These are phyloP conservation scores for Buceros bicornis DNA, from an alignment of 2,797 vertebrate genomes.

Conservation along the genomic window DNA sequence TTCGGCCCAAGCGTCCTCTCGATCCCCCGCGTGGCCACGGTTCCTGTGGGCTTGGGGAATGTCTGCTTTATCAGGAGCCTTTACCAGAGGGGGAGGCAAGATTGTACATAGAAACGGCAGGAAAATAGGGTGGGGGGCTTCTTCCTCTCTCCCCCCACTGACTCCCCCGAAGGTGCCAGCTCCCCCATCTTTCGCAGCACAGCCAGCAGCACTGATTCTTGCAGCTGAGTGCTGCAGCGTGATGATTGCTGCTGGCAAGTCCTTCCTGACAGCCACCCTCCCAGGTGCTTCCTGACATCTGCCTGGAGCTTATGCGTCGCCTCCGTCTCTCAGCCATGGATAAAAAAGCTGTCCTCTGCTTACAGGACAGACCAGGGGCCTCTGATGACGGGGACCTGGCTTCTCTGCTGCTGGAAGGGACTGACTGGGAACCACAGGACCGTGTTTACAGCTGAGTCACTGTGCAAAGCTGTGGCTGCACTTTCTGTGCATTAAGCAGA, in stretches of 20 bases:
- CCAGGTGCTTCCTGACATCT: constrained; percentile 71
- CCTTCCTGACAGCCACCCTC: neutral
- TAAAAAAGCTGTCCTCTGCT: neutral
- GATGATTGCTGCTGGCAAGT: neutral
- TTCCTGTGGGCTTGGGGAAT: rapidly evolving
- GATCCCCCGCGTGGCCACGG: rapidly evolving
- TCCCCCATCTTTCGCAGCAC: neutral
- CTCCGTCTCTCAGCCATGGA: neutral
- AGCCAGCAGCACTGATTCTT: neutral
- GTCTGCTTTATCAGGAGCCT: neutral
- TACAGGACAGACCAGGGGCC: neutral
- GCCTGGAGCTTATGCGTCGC: neutral
- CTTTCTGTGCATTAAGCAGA: neutral
- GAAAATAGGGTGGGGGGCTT: neutral
- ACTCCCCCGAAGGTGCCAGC: neutral
- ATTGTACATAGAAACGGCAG: neutral
- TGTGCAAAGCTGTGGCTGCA: neutral
- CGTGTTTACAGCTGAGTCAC: neutral
- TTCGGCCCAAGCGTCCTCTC: neutral
- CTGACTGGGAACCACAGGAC: neutral
- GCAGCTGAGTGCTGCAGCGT: neutral
- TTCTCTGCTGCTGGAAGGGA: neutral
- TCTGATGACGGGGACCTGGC: neutral
- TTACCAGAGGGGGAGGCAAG: neutral
- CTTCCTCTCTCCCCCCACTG: neutral